These are phyloP conservation scores for Dicranocentrus wangi DNA, from an alignment of 2,888 invertebrate genomes.

Conservation along the genomic window DNA sequence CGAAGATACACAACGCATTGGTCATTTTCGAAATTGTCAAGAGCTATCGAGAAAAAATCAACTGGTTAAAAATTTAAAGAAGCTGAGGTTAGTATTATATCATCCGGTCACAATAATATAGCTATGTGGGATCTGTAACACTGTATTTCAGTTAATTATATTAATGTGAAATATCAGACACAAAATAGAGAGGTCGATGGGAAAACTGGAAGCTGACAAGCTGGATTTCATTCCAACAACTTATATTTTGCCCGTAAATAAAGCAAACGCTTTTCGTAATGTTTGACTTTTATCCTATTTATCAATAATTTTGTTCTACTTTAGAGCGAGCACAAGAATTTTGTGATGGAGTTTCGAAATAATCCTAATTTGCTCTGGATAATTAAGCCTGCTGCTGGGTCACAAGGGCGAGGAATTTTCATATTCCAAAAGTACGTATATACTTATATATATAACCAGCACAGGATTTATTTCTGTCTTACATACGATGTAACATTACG, in stretches of 20 bases:
- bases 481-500: too few relatives aligned
- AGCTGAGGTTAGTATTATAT: slow-evolving; percentile 74
- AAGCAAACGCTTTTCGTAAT: too few relatives aligned
- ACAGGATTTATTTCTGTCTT: too few relatives aligned
- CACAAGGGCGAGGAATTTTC: slow-evolving; percentile 80
- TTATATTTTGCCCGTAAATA: slow-evolving; percentile 79
- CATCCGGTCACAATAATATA: too few relatives aligned
- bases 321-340: slow-evolving; percentile 79
- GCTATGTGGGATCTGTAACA: too few relatives aligned
- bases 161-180: slow-evolving; percentile 33
- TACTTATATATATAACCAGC: too few relatives aligned
- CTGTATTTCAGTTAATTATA: too few relatives aligned
- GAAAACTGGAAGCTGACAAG: slow-evolving; percentile 75
- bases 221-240: slow-evolving; percentile 79
- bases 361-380: slow-evolving; percentile 79
- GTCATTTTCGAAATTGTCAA: slow-evolving; percentile 80
- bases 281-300: not conserved
- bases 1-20: slow-evolving; percentile 78
- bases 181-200: slow-evolving; percentile 66
- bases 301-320: not conserved
- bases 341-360: slow-evolving; percentile 79
- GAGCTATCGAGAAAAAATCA: slow-evolving; percentile 80
- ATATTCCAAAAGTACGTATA: slow-evolving; percentile 77
- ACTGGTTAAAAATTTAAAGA: slow-evolving; percentile 78
- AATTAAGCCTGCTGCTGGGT: slow-evolving; percentile 80